These are phyloP conservation scores for Oligia strigilis DNA, from an alignment of 2,888 invertebrate genomes.

Conservation along the genomic window DNA sequence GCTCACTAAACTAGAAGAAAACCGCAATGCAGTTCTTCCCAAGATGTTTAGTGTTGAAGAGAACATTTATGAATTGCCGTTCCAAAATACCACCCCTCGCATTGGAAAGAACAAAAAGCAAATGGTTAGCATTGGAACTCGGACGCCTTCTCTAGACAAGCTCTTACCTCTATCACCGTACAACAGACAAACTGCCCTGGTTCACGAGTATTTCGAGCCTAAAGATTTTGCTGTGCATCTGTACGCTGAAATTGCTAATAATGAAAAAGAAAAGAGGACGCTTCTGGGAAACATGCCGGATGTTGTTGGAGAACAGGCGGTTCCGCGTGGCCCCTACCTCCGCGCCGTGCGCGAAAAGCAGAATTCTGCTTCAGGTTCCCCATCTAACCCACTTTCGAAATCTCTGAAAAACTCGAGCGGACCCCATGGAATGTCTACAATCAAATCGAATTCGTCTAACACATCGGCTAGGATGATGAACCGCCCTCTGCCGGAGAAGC, in stretches of 20 bases:
- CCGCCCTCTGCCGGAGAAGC: constrained; percentile 93
- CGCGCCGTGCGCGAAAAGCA: constrained; percentile 91
- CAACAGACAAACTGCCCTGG: constrained; percentile 83
- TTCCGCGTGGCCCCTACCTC: constrained; percentile 91
- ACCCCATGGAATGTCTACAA: constrained; percentile 75
- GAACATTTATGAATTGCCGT: constrained; percentile 92
- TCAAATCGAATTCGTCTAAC: constrained; percentile 80
- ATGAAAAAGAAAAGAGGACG: constrained; percentile 79
- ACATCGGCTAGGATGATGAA: constrained; percentile 91
- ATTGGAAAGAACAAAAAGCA: constrained; percentile 83
- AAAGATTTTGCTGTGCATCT: constrained; percentile 90
- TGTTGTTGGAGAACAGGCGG: constrained; percentile 82
- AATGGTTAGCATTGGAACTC: constrained; percentile 90
- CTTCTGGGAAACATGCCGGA: constrained; percentile 85
- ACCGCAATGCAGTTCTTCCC: constrained; percentile 88
- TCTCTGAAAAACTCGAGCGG: constrained; percentile 68
- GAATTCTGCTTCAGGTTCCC: constrained; percentile 69
- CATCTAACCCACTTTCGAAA: constrained; percentile 69
- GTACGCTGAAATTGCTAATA: constrained; percentile 92
- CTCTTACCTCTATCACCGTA: constrained; percentile 88
- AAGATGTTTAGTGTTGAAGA: constrained; percentile 78
- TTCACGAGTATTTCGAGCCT: constrained; percentile 89
- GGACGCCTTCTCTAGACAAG: constrained; percentile 91
- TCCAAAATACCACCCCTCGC: constrained; percentile 84
- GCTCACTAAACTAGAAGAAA: constrained; percentile 93